Conservation (phyloP, 2,113 vertebrate species). For the Atherinomorus stipes region DNA sequence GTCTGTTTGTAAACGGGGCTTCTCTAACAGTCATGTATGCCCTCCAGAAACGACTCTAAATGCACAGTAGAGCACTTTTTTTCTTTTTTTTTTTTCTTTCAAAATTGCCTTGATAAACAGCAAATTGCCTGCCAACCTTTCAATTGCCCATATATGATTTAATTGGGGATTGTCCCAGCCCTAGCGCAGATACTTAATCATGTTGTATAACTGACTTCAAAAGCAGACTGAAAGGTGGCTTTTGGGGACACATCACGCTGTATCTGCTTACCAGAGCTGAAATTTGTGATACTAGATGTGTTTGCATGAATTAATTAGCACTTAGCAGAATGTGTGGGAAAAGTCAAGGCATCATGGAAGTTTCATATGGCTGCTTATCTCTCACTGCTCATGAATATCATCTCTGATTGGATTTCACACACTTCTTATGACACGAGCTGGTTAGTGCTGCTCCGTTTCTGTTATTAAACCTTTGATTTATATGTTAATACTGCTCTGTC, state of each 20-base stretch:
- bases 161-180: too few species aligned
- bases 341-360: slow-evolving; percentile 26
- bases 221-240: slow-evolving; percentile 20
- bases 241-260: slow-evolving; percentile 28
- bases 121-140: too few species aligned
- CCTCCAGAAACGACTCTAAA: too few species aligned
- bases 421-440: slow-evolving; percentile 31
- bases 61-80: too few species aligned
- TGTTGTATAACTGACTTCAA: slow-evolving; percentile 38
- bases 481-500: background rate
- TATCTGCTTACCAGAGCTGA: slow-evolving; percentile 29
- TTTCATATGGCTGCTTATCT: slow-evolving; percentile 44
- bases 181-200: slow-evolving; percentile 24
- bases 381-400: slow-evolving; percentile 21
- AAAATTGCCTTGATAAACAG: too few species aligned
- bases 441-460: slow-evolving; percentile 9
- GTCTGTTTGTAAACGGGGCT: too few species aligned
- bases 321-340: slow-evolving; percentile 49
- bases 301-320: slow-evolving; percentile 61
- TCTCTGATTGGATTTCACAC: slow-evolving; percentile 23
- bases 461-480: slow-evolving; percentile 25
- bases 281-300: slow-evolving; percentile 28
- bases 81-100: too few species aligned
- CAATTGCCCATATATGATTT: too few species aligned
- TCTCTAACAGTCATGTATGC: too few species aligned